Conservation (phyloP, 1,140 invertebrate genomes). For the Parasteatoda tepidariorum region DNA sequence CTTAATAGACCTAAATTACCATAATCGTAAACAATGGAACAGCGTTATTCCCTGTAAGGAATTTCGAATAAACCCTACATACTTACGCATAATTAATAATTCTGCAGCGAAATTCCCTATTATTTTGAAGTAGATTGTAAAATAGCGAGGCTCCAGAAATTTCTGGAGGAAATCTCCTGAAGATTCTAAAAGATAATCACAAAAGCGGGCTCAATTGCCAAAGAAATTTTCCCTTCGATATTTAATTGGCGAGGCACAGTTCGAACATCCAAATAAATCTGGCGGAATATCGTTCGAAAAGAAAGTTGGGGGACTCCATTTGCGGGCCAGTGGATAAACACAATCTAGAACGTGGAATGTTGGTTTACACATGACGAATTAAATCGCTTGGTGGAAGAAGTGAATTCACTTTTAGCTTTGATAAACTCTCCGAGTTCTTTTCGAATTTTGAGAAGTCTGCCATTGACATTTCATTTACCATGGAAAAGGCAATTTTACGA, state of each 20-base stretch:
- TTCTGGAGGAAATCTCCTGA: too few species aligned
- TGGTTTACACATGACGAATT: constrained; percentile 42
- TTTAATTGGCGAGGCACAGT: constrained; percentile 21
- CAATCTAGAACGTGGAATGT: constrained; percentile 21
- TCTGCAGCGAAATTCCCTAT: too few species aligned
- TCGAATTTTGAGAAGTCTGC: too few species aligned
- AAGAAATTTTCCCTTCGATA: constrained; percentile 21
- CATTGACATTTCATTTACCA: too few species aligned
- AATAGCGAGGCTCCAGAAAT: not conserved
- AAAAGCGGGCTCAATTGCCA: constrained; percentile 10
- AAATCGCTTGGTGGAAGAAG: constrained; percentile 23
- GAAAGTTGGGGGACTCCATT: constrained; percentile 7
- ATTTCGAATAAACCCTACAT: constrained; percentile 8
- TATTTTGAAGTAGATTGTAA: not conserved
- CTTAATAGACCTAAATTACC: too few species aligned
- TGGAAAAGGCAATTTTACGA: too few species aligned
- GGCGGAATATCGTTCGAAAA: not conserved
- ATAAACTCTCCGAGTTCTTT: too few species aligned
- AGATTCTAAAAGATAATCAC: constrained; percentile 5
- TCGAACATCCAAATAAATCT: constrained; percentile 13
- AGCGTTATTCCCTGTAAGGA: not conserved
- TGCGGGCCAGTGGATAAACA: constrained; percentile 1
- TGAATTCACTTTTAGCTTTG: too few species aligned
- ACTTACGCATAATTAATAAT: too few species aligned
- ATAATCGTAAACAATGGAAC: not conserved